A percentile compares a stretch with the other conserved stretches of the same genome.
phyloP scores from a whole-genome alignment of 2,888 invertebrate species.

The Drosophila subquinaria region DNA sequence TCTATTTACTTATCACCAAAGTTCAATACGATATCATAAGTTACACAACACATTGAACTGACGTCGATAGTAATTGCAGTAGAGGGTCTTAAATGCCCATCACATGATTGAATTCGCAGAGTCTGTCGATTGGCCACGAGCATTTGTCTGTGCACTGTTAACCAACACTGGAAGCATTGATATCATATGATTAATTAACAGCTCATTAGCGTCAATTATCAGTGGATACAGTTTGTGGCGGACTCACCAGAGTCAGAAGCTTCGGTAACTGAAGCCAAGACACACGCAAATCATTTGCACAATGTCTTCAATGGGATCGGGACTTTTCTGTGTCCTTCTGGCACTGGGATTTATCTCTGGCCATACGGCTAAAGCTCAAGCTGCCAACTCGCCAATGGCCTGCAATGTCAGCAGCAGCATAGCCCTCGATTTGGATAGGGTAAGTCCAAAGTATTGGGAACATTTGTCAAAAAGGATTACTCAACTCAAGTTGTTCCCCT shows the following conservation, averaged over 20 bases:
- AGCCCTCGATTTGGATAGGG: conserved; percentile 49
- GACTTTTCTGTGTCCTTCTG: conserved; percentile 22
- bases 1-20: conserved; percentile 25
- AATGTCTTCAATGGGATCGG: conserved; percentile 24
- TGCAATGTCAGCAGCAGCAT: conserved; percentile 48
- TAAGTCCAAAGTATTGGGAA: conserved; percentile 8
- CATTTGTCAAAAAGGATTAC: background rate
- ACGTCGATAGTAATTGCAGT: conserved; percentile 33
- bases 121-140: conserved; percentile 13
- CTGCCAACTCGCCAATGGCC: background rate
- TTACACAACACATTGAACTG: conserved; percentile 22
- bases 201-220: conserved; percentile 36
- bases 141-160: background rate
- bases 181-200: conserved; percentile 64
- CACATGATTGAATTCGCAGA: conserved; percentile 37
- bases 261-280: conserved; percentile 31
- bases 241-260: conserved; percentile 14
- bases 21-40: conserved; percentile 29
- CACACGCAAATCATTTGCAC: conserved; percentile 41
- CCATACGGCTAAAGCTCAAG: conserved; percentile 31
- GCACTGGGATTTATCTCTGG: conserved; percentile 30
- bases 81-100: conserved; percentile 21
- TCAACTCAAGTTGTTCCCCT: background rate
- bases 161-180: conserved; percentile 37
- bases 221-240: background rate